Evolutionary conservation across 1,140 invertebrate genomes (phyloP), one percentile per base, ranked within the genome.

Genomic region (Papilio polyxenes): DNA sequence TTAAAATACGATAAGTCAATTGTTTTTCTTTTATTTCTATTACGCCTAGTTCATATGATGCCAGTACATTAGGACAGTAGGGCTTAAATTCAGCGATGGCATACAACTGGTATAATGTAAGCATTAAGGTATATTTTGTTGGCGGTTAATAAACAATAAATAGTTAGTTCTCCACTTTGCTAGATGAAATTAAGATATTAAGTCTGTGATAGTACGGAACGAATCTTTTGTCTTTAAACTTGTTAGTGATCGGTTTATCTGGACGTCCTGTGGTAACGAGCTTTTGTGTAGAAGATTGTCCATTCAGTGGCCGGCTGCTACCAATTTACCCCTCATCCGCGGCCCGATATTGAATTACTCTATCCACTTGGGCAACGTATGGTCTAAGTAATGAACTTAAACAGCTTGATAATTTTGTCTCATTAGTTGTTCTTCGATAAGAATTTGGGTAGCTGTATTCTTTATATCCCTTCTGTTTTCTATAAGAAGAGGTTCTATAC

Each of bases 251-350:
- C 75, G 48, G n/a, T 80, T 37, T 80, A 76, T 80, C 81, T 83
- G 80, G 72, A 59, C 23, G 77, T 79, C 53, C 31, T 62, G 53
- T 82, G 80, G 85, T 90, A 89, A 91, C 86, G 84, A 81, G 88
- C 85, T 89, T 90, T 90, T 89, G 87, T 89, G 89, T 89, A 87
- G 89, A 89, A 91, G 90, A 91, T 91, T 91, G 90, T 89, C 91
- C 90, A 91, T 91, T 91, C 86, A 90, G 79, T 90, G 92, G 89
- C 91, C 92, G 92, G 91, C 91, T 91, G 91, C 87, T 84, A 83
- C 88, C 92, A 92, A 93, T 93, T 92, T 93, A 87, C 82, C 83
- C 85, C 89, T 90, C 90, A 90, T 93, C 91, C 90, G 88, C 84
- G 83, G 77, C 77, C 77, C 87, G 53, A 85, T 90, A 92, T 93